Percentiles rank a stretch among this genome's conserved stretches.
Evolutionary conservation across 2,888 invertebrate genomes (phyloP).

Genomic region (Xylocampa areola): DNA sequence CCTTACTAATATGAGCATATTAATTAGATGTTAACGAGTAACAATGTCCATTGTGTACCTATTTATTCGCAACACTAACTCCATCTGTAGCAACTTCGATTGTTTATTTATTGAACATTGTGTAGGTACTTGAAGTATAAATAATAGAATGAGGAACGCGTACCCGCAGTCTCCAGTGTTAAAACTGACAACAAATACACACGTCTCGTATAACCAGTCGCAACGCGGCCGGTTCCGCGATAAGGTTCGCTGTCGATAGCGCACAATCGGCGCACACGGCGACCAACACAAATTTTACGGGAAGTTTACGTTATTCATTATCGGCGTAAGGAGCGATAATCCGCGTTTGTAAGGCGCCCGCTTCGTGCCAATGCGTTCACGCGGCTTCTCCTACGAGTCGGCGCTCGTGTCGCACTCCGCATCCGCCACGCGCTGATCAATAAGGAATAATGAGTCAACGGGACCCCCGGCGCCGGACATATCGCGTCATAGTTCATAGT

Average conservation of each 20-base stretch:
- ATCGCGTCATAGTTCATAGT: constrained; percentile 63
- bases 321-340: constrained; percentile 78
- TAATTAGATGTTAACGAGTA: constrained; percentile 42
- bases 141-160: constrained; percentile 69
- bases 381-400: constrained; percentile 51
- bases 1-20: constrained; percentile 16
- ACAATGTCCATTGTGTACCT: constrained; percentile 53
- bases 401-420: constrained; percentile 60
- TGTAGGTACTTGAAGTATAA: constrained; percentile 75
- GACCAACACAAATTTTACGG: constrained; percentile 72
- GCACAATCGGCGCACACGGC: constrained; percentile 68
- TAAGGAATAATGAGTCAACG: constrained; percentile 76
- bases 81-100: constrained; percentile 70
- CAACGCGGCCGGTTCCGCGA: constrained; percentile 74
- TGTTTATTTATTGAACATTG: constrained; percentile 78
- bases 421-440: constrained; percentile 68
- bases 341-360: constrained; percentile 71
- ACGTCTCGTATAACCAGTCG: constrained; percentile 71
- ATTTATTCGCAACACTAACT: constrained; percentile 61
- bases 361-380: constrained; percentile 55
- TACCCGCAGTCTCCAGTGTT: constrained; percentile 75
- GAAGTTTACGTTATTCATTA: constrained; percentile 83
- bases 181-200: constrained; percentile 68
- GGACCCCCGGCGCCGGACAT: constrained; percentile 61
- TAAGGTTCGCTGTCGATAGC: constrained; percentile 76